Percentiles rank a stretch among this genome's conserved stretches.
Conservation (phyloP, 2,888 invertebrate species). For the Conomelus anceps region DNA sequence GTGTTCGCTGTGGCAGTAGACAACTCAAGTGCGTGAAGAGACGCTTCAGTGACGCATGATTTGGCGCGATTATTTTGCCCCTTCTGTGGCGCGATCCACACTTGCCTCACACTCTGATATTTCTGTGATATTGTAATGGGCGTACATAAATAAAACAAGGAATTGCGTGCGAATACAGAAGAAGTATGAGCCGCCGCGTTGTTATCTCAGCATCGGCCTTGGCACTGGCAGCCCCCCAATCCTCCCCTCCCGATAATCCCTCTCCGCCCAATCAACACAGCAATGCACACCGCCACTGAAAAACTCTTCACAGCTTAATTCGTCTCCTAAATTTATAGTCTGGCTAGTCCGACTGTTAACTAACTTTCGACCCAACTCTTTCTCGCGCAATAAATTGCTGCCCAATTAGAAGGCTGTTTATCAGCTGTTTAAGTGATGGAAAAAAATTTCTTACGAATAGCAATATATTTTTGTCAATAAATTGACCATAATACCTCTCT, state of each 20-base stretch:
- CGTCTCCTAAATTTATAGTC: constrained; percentile 3
- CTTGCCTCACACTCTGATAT: neutral
- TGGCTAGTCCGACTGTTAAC: neutral
- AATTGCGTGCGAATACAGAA: constrained; percentile 5
- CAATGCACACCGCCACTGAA: neutral
- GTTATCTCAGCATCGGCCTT: constrained; percentile 2
- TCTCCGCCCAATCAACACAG: too few relatives aligned
- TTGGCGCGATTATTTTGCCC: too few relatives aligned
- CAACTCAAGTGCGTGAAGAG: neutral
- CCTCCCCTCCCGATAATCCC: too few relatives aligned
- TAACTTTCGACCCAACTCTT: neutral
- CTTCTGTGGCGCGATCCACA: neutral
- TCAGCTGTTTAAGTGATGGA: neutral
- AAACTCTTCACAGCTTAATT: constrained; percentile 4
- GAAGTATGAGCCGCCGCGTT: neutral
- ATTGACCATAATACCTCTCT: neutral
- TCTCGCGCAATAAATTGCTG: neutral
- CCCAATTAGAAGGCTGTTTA: neutral
- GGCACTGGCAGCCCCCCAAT: neutral
- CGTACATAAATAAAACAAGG: constrained; percentile 1
- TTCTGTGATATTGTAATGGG: neutral
- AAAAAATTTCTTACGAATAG: neutral
- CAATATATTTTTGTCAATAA: neutral
- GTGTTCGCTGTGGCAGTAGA: neutral
- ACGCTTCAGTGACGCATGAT: neutral